phyloP scores from a whole-genome alignment of 1,140 invertebrate genomes.

The Lucilia cuprina region DNA sequence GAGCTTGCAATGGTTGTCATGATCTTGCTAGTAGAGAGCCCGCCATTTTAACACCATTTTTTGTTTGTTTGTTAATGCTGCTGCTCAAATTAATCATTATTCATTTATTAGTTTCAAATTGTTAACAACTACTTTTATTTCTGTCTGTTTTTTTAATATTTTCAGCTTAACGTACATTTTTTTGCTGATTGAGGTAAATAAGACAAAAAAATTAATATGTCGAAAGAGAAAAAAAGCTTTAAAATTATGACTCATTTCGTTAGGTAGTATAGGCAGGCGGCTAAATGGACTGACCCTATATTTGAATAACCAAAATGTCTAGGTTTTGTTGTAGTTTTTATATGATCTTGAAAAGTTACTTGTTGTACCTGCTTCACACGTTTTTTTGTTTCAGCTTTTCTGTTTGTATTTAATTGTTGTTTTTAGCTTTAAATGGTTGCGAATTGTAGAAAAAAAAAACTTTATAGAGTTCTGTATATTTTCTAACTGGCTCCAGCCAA shows the following conservation, averaged over 20 bases:
- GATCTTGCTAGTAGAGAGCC: not conserved
- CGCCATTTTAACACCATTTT: not conserved
- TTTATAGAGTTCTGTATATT: not conserved
- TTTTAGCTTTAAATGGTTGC: not conserved
- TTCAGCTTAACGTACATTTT: not conserved
- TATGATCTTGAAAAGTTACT: slow-evolving; percentile 11
- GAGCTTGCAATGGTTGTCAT: not conserved
- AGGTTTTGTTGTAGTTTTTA: slow-evolving; percentile 1
- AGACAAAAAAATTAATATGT: not conserved
- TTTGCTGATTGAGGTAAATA: not conserved
- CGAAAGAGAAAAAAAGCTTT: not conserved
- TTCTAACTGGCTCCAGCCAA: slow-evolving; percentile 22
- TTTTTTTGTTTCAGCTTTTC: not conserved
- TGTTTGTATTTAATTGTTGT: slow-evolving; percentile 2
- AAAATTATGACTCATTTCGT: not conserved
- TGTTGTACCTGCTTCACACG: slow-evolving; percentile 13
- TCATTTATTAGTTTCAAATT: slow-evolving; percentile 1
- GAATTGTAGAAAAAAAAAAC: slow-evolving; percentile 20
- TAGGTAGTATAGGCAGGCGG: not conserved
- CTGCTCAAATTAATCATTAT: not conserved
- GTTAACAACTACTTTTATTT: slow-evolving; percentile 1
- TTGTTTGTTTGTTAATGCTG: not conserved
- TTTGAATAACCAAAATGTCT: slow-evolving; percentile 7
- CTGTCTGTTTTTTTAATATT: not conserved
- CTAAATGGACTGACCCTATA: not conserved